Evolutionary conservation across 2,888 invertebrate species (phyloP).

Genomic region (Zootermopsis nevadensis): DNA sequence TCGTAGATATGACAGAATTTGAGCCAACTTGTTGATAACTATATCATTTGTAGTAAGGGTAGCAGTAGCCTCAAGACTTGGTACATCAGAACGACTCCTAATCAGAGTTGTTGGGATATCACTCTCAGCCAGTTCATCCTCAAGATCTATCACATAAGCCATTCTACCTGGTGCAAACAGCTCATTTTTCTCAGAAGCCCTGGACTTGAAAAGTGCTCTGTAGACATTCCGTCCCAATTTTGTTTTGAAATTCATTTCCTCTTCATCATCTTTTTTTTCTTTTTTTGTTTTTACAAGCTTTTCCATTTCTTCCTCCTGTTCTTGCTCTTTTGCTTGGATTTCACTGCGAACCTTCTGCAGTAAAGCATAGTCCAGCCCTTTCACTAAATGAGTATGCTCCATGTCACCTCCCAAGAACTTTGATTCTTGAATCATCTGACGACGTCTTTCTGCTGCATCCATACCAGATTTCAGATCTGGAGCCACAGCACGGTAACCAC

Average conservation of each 20-base stretch:
- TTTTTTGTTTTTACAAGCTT: constrained; percentile 71
- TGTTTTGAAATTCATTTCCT: constrained; percentile 86
- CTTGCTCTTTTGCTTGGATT: constrained; percentile 81
- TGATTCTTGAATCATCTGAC: constrained; percentile 96
- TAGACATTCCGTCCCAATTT: constrained; percentile 83
- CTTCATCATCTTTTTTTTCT: constrained; percentile 69
- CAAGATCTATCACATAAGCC: constrained; percentile 98
- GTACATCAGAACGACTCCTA: constrained; percentile 91
- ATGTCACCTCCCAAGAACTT: constrained; percentile 99
- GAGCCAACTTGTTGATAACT: constrained; percentile 96
- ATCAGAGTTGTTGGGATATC: constrained; percentile 97
- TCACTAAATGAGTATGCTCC: constrained; percentile 99
- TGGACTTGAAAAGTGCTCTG: constrained; percentile 72
- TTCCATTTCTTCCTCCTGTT: constrained; percentile 86
- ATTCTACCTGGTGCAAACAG: constrained; percentile 84
- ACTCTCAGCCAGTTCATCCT: constrained; percentile 83
- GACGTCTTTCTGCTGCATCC: constrained; percentile 93
- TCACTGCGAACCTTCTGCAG: constrained; percentile 95
- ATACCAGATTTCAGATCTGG: constrained; percentile 94
- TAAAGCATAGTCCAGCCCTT: constrained; percentile 92
- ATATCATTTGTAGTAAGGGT: constrained; percentile 83
- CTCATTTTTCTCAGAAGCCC: constrained; percentile 85
- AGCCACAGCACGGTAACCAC: constrained; percentile 93
- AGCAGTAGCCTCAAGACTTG: constrained; percentile 75
- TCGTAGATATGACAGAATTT: constrained; percentile 94